These are phyloP conservation scores for Morone chrysops DNA, from an alignment of 2,113 vertebrate species.

Conservation along the genomic window DNA sequence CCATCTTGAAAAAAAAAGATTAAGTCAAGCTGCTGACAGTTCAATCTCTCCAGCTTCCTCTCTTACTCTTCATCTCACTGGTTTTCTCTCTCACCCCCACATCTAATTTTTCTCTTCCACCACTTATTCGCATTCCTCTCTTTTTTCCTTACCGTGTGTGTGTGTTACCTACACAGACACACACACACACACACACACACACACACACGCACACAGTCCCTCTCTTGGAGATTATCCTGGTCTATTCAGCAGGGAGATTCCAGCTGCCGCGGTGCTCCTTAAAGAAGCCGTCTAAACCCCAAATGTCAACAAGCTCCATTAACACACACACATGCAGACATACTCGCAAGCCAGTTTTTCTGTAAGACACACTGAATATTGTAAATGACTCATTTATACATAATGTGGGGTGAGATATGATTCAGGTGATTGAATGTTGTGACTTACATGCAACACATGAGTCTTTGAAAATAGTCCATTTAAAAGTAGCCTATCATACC, in stretches of 20 bases:
- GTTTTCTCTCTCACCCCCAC: conserved; percentile 36
- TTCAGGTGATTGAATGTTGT: conserved; percentile 2
- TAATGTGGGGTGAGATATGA: not conserved
- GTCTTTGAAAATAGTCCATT: conserved; percentile 10
- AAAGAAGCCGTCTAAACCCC: conserved; percentile 59
- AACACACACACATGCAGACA: conserved; percentile 15
- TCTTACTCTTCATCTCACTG: conserved; percentile 33
- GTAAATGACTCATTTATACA: conserved; percentile 36
- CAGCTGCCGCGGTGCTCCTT: conserved; percentile 44
- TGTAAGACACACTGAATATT: conserved; percentile 13
- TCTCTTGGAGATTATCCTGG: conserved; percentile 59
- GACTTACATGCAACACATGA: conserved; percentile 9
- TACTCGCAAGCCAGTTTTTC: not conserved
- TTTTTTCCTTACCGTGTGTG: not conserved
- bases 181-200: not conserved
- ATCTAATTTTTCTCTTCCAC: conserved; percentile 27
- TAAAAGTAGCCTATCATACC: not conserved
- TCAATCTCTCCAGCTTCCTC: conserved; percentile 59
- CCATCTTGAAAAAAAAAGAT: conserved; percentile 62
- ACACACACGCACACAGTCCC: not conserved
- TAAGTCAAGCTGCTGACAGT: conserved; percentile 66
- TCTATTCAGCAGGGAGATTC: conserved; percentile 65
- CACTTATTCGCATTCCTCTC: conserved; percentile 21
- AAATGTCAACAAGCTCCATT: conserved; percentile 54
- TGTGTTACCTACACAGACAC: not conserved